Conservation (phyloP, 2,113 vertebrate species). For the Canis aureus region DNA sequence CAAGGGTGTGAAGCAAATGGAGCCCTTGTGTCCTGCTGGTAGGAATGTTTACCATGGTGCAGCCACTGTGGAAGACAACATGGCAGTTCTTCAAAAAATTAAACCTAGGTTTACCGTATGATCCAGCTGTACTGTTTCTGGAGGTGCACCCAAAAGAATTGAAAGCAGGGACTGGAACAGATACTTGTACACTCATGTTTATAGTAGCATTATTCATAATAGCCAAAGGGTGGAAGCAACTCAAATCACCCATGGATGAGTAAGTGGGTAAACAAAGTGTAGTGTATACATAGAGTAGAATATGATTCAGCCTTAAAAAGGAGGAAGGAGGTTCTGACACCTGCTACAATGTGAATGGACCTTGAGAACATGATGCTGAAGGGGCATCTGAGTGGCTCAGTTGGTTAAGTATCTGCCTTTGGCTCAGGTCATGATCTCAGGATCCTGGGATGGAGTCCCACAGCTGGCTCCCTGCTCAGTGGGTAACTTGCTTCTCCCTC, state of each 20-base stretch:
- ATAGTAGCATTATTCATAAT: neutral
- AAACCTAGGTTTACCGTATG: neutral
- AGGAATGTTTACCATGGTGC: too few relatives aligned
- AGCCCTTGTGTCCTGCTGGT: too few relatives aligned
- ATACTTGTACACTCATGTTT: accelerated
- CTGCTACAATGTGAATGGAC: neutral
- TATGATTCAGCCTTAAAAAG: neutral
- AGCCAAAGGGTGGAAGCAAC: neutral
- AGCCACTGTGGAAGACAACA: neutral
- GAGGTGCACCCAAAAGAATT: neutral
- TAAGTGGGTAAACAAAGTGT: too few relatives aligned
- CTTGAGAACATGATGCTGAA: neutral
- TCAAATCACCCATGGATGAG: accelerated
- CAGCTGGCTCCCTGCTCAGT: too few relatives aligned
- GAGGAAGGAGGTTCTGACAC: neutral
- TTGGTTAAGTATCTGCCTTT: too few relatives aligned
- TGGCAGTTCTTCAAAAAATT: neutral
- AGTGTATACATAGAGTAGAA: accelerated
- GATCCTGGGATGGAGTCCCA: too few relatives aligned
- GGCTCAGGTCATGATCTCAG: too few relatives aligned
- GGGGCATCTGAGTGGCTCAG: too few relatives aligned
- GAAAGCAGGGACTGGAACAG: neutral
- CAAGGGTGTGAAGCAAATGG: too few relatives aligned
- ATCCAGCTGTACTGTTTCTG: too few relatives aligned
- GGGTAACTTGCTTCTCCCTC: too few relatives aligned